Percentiles rank a stretch among this genome's conserved stretches.
phyloP scores from a whole-genome alignment of 2,888 invertebrate species.

The Drosophila kuntzei region DNA sequence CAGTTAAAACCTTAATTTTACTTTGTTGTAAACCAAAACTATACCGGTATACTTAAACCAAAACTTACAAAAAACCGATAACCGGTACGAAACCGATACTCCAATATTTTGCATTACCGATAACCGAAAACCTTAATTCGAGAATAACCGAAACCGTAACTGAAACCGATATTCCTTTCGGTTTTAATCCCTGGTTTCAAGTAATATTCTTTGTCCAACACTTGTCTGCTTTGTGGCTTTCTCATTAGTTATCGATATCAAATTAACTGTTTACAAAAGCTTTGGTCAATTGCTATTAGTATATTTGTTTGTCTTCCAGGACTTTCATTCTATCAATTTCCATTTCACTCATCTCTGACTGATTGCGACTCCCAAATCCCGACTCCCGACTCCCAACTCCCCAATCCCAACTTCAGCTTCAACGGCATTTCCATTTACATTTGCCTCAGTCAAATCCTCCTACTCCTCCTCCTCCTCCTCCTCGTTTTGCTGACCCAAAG shows the following conservation, averaged over 20 bases:
- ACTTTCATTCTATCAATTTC: constrained; percentile 48
- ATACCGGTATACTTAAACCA: too few relatives aligned
- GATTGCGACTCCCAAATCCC: neutral
- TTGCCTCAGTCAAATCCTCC: neutral
- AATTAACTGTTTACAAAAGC: constrained; percentile 35
- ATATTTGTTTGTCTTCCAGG: constrained; percentile 33
- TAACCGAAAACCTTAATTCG: too few relatives aligned
- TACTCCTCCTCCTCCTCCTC: neutral
- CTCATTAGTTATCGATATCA: constrained; percentile 27
- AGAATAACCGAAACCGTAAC: too few relatives aligned
- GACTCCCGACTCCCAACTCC: neutral
- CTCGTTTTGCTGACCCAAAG: constrained; percentile 33
- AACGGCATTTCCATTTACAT: constrained; percentile 11
- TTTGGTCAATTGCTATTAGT: constrained; percentile 36
- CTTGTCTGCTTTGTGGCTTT: neutral
- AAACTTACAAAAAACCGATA: too few relatives aligned
- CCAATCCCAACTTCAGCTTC: neutral
- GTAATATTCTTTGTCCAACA: neutral
- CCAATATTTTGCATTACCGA: too few relatives aligned
- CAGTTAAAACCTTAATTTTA: too few relatives aligned
- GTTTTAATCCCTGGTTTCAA: too few relatives aligned
- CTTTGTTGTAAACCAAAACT: too few relatives aligned
- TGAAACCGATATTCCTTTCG: too few relatives aligned
- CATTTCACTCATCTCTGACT: constrained; percentile 23
- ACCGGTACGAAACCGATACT: too few relatives aligned